A percentile compares a stretch with the other conserved stretches of the same genome.
Evolutionary conservation across 37 sponge, comb jelly and placozoan species (phyloP).

Genomic region (Cladorhizidae sp.): DNA sequence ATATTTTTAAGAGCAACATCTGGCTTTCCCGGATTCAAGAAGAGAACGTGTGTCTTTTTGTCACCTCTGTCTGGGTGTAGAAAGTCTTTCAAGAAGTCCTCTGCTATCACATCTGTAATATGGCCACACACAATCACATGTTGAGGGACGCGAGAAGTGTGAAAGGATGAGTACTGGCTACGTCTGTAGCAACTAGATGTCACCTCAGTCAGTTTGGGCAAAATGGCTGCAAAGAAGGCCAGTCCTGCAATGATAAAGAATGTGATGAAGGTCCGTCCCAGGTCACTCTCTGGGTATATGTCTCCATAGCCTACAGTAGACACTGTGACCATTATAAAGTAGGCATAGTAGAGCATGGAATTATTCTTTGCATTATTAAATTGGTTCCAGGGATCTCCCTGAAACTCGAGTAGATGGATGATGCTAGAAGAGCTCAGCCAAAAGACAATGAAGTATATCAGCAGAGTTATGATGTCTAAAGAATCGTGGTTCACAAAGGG

Average conservation of each 20-base stretch:
- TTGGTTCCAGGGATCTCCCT: conserved; percentile 81
- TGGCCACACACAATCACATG: conserved; percentile 79
- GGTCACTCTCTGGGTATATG: conserved; percentile 43
- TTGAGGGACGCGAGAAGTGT: conserved; percentile 9
- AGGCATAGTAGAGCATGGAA: conserved; percentile 38
- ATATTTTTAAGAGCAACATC: conserved; percentile 32
- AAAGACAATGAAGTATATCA: conserved; percentile 35
- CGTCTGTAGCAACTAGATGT: background rate
- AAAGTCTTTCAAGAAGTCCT: conserved; percentile 62
- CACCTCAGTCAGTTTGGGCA: conserved; percentile 37
- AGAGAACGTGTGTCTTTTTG: conserved; percentile 50
- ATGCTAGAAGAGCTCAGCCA: conserved; percentile 66
- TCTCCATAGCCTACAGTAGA: conserved; percentile 92
- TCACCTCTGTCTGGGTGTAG: conserved; percentile 70
- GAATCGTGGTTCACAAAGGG: conserved; percentile 6
- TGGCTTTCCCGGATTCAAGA: conserved; percentile 57
- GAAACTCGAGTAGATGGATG: conserved; percentile 64
- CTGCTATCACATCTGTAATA: conserved; percentile 34
- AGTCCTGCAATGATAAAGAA: conserved; percentile 76
- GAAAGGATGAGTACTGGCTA: conserved; percentile 29
- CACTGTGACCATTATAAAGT: conserved; percentile 79
- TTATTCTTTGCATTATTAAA: conserved; percentile 1
- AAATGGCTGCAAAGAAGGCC: conserved; percentile 44
- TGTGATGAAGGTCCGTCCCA: conserved; percentile 65
- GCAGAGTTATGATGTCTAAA: conserved; percentile 17